Conservation (phyloP, 2,797 vertebrate genomes). For the Calcarius lapponicus region DNA sequence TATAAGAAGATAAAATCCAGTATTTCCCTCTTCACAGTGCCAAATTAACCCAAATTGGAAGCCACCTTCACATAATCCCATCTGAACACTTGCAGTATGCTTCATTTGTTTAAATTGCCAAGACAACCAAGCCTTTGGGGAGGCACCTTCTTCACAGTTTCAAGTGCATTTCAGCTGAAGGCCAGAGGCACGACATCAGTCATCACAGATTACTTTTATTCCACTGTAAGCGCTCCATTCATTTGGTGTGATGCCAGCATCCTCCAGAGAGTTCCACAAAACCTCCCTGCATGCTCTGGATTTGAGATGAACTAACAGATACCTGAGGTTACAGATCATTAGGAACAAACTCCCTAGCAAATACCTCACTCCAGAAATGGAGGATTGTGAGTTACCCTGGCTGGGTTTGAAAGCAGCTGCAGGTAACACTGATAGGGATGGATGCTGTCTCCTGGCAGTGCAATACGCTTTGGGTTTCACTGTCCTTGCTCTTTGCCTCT, state of each 20-base stretch:
- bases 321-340: neutral
- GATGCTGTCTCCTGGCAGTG: neutral
- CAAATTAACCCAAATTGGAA: neutral
- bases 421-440: neutral
- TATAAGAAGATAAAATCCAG: neutral
- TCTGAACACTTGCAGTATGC: neutral
- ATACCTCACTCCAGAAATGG: neutral
- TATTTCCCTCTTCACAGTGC: neutral
- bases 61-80: neutral
- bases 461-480: neutral
- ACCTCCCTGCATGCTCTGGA: neutral
- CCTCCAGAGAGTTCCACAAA: neutral
- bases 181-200: neutral
- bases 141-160: neutral
- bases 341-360: neutral
- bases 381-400: neutral
- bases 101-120: neutral
- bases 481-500: neutral
- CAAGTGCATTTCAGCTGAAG: neutral
- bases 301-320: neutral
- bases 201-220: neutral
- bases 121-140: neutral
- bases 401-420: neutral
- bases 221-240: neutral
- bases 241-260: neutral